These are phyloP conservation scores for Polymixis lichenea DNA, from an alignment of 2,888 invertebrate genomes.

Conservation along the genomic window DNA sequence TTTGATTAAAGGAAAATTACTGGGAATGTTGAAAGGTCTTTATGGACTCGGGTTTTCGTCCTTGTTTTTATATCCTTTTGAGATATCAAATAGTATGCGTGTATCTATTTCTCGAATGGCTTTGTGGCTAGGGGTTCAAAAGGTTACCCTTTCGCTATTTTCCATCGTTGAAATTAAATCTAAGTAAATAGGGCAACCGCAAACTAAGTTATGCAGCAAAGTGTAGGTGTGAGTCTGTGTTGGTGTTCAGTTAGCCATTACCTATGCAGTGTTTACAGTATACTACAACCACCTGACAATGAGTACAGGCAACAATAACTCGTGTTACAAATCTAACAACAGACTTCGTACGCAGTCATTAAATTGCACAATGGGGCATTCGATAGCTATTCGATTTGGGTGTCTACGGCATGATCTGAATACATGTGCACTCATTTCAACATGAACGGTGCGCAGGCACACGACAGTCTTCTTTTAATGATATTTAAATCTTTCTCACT, in stretches of 20 bases:
- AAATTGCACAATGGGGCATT: conserved; percentile 85
- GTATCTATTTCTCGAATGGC: too few relatives aligned
- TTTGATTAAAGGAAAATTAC: conserved; percentile 27
- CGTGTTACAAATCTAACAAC: conserved; percentile 75
- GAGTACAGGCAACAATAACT: conserved; percentile 64
- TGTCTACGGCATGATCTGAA: conserved; percentile 77
- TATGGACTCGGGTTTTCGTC: neutral
- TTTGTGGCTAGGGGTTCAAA: neutral
- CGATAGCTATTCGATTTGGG: conserved; percentile 79
- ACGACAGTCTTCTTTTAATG: conserved; percentile 51
- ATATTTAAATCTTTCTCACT: conserved; percentile 46
- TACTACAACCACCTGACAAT: conserved; percentile 61
- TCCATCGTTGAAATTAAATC: neutral
- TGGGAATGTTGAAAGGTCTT: neutral
- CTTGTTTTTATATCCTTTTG: neutral
- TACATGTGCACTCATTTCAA: conserved; percentile 75
- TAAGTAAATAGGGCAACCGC: neutral
- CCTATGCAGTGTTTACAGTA: conserved; percentile 60
- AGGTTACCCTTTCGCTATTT: neutral
- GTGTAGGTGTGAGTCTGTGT: conserved; percentile 1
- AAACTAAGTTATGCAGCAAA: conserved; percentile 6
- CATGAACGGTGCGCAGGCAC: conserved; percentile 52
- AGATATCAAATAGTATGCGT: neutral
- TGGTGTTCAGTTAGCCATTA: conserved; percentile 36
- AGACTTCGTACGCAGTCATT: conserved; percentile 73